phyloP scores from a whole-genome alignment of 2,797 vertebrate species.

The Characodon lateralis region DNA sequence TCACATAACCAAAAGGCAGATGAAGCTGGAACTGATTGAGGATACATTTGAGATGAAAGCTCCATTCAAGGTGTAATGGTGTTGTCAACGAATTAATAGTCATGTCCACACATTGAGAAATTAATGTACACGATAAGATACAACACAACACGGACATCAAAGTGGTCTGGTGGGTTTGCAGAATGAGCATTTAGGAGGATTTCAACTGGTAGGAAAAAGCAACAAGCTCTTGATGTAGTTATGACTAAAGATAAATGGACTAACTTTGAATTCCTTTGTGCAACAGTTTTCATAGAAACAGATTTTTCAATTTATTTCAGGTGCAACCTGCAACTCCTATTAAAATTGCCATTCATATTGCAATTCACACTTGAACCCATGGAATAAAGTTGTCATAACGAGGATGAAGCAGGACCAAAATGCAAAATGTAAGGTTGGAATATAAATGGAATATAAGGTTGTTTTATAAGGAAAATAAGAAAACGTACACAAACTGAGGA shows the following conservation, averaged over 20 bases:
- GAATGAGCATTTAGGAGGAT: conserved; percentile 37
- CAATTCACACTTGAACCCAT: not conserved
- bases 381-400: too few species aligned
- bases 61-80: conserved; percentile 40
- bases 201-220: conserved; percentile 10
- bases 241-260: conserved; percentile 2
- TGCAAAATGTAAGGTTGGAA: too few species aligned
- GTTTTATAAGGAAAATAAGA: too few species aligned
- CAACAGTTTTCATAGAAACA: conserved; percentile 5
- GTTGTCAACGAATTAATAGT: conserved; percentile 56
- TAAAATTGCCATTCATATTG: not conserved
- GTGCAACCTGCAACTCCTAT: not conserved
- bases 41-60: conserved; percentile 56
- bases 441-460: too few species aligned
- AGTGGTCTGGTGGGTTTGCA: conserved; percentile 37
- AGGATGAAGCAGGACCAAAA: too few species aligned
- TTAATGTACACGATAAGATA: conserved; percentile 44
- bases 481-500: too few species aligned
- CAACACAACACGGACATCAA: conserved; percentile 58
- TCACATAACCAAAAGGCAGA: conserved; percentile 4
- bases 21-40: conserved; percentile 28
- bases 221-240: not conserved
- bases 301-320: not conserved
- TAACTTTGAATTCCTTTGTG: conserved; percentile 32
- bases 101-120: conserved; percentile 36